Conservation (phyloP, 2,888 invertebrate species). For the Elysia crispata region DNA sequence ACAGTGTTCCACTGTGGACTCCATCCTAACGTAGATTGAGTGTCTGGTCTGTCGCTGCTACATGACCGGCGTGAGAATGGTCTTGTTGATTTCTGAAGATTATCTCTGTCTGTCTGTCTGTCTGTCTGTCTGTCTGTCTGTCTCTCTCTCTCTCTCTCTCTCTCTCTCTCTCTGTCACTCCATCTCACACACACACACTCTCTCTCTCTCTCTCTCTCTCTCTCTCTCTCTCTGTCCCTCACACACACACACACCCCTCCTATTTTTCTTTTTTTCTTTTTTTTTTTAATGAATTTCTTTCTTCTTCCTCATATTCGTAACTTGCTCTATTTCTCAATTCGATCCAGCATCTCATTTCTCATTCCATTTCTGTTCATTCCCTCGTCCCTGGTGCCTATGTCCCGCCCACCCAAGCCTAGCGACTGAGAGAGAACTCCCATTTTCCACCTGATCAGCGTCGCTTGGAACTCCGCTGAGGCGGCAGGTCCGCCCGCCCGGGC, state of each 20-base stretch:
- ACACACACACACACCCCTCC: not conserved
- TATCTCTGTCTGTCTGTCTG: not conserved
- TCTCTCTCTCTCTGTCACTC: slow-evolving; percentile 28
- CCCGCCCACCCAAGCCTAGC: no score
- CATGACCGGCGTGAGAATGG: no score
- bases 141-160: slow-evolving; percentile 4
- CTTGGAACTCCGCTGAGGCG: no score
- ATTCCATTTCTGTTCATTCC: not conserved
- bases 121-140: slow-evolving; percentile 1
- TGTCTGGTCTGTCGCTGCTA: no score
- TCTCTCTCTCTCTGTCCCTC: slow-evolving; percentile 30
- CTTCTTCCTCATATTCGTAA: slow-evolving; percentile 5
- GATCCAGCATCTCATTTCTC: not conserved
- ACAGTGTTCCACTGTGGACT: no score
- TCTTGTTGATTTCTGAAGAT: no score
- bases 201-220: slow-evolving; percentile 13
- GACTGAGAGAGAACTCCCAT: no score
- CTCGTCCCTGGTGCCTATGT: not conserved
- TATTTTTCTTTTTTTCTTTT: not conserved
- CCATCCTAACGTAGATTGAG: no score
- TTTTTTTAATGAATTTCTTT: no score
- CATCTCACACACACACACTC: not conserved
- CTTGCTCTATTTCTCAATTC: slow-evolving; percentile 10
- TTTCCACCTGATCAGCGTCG: no score
- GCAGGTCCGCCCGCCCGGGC: no score